Conservation (phyloP, 92 coral and sea anemone genomes). For the Montipora capitata region DNA sequence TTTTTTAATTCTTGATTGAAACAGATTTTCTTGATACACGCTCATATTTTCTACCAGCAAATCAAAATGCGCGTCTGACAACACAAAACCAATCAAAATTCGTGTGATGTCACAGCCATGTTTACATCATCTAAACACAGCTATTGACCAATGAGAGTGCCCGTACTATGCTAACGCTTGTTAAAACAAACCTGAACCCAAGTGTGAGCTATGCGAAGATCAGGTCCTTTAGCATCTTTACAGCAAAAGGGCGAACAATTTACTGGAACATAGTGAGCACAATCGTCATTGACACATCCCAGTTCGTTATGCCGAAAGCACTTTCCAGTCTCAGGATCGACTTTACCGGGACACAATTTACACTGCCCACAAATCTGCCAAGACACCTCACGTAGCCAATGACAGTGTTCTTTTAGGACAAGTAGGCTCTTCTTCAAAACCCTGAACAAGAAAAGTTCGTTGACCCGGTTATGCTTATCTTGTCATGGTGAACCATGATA, state of each 20-base stretch:
- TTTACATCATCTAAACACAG: too few relatives aligned
- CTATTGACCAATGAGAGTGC: too few relatives aligned
- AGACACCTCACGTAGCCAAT: constrained; percentile 35
- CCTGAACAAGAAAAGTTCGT: neutral
- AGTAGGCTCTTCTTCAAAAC: neutral
- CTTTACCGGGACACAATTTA: constrained; percentile 17
- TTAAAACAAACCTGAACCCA: constrained; percentile 32
- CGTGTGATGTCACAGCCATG: too few relatives aligned
- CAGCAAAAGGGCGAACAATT: constrained; percentile 16
- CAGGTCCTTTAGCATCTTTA: constrained; percentile 31
- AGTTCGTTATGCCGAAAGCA: constrained; percentile 23
- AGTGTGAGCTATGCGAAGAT: constrained; percentile 10
- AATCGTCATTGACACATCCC: constrained; percentile 23
- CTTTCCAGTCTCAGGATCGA: neutral
- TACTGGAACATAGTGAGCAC: constrained; percentile 38
- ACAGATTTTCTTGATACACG: too few relatives aligned
- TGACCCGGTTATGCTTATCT: neutral
- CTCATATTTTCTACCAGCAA: too few relatives aligned
- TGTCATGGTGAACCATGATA: too few relatives aligned
- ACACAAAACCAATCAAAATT: too few relatives aligned
- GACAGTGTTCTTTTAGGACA: neutral
- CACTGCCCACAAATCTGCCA: constrained; percentile 32
- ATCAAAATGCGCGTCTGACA: too few relatives aligned
- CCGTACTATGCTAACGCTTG: neutral
- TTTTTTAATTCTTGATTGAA: too few relatives aligned